A percentile compares a stretch with the other conserved stretches of the same genome.
Evolutionary conservation across 1,140 invertebrate species (phyloP).

Genomic region (Reticulitermes speratus): DNA sequence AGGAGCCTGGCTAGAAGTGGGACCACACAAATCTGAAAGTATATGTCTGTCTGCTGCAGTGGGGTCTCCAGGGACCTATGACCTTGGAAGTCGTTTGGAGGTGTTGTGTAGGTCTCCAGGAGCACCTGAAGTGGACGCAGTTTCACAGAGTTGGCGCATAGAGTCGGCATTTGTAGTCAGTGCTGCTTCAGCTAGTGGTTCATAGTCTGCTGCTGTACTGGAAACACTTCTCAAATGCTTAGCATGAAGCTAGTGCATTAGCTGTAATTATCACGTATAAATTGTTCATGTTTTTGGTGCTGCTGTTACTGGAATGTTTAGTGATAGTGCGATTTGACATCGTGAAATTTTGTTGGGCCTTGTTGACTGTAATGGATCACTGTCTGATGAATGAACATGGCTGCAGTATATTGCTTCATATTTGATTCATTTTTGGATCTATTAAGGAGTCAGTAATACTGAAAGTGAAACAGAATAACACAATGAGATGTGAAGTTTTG

Average conservation of each 20-base stretch:
- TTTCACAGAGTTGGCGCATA: slow-evolving; percentile 47
- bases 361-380: no score
- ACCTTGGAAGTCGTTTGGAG: slow-evolving; percentile 48
- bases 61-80: slow-evolving; percentile 48
- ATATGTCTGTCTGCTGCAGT: slow-evolving; percentile 46
- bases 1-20: slow-evolving; percentile 44
- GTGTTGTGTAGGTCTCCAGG: slow-evolving; percentile 45
- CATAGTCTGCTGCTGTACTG: not conserved
- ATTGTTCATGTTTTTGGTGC: no score
- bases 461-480: no score
- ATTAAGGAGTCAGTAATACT: no score
- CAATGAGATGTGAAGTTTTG: no score
- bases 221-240: not conserved
- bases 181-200: not conserved
- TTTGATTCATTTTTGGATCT: no score
- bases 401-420: no score
- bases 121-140: slow-evolving; percentile 47
- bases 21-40: slow-evolving; percentile 41
- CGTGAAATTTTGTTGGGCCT: no score
- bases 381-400: no score
- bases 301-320: no score
- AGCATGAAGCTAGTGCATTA: not conserved
- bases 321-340: no score
- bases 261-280: no score
- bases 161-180: slow-evolving; percentile 48